Evolutionary conservation across 2,113 vertebrate species (phyloP), one percentile per base, ranked within the genome.

Genomic region (Boulengeromyrus knoepffleri): DNA sequence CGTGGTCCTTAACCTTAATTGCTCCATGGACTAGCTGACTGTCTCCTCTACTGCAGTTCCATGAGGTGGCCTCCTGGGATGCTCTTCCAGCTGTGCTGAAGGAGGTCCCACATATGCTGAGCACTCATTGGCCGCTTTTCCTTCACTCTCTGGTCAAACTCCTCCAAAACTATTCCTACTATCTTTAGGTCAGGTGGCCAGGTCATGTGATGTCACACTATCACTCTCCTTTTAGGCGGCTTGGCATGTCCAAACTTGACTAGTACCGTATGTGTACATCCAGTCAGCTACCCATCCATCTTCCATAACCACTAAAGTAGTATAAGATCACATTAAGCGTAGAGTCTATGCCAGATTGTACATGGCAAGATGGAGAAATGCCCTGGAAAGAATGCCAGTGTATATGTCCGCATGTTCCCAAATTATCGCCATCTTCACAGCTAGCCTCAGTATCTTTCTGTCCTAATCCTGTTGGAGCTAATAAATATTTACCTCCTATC

Each of bases 401-500:
- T 85, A n/a, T 85, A 45, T 24, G 45, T n/a, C 47, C 0, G 19
- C 70, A 70, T 0, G 0, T 49, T 7, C 8, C 89, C 53, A 77
- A 89, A 83, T 36, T 21, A 58, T 62, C 58, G 77, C 12, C 3
- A 52, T 21, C 56, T 58, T 58, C 39, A 58, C 50, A 27, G 49
- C 77, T 31, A n/a, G 50, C 52, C n/a, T 80, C 89, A 62, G 24
- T 27, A 58, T 31, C n/a, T 45, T 83, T 85, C n/a, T 42, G 7
- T 56, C 52, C 52, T 62, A 36, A 50, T 85, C 39, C 53, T 13
- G 83, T 7, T 17, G 10, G 74, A 15, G 7, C 19, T 46, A 52
- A 56, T 46, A 53, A 84, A 85, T 89, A 89, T 62, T 58, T 85
- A 85, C 80, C 52, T 89, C 89, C 39, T 24, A 84, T 50, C 89